Conservation (phyloP, 2,113 vertebrate genomes). For the Podarcis cretensis region DNA sequence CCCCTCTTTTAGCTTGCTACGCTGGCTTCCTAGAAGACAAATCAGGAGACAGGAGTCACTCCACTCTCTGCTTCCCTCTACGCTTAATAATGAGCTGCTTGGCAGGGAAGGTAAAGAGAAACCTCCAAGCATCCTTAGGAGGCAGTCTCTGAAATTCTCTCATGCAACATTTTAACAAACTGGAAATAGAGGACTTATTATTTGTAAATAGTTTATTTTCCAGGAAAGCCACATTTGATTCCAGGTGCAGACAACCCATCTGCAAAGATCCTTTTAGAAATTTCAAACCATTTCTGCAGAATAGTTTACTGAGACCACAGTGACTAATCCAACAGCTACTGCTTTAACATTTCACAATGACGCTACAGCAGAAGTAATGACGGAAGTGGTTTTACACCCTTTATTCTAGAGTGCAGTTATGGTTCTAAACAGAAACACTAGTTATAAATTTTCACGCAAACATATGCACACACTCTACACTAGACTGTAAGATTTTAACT, state of each 20-base stretch:
- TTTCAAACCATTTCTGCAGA: not conserved
- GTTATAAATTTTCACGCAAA: not conserved
- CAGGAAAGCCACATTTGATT: not conserved
- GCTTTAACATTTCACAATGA: not conserved
- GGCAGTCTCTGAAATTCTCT: not conserved
- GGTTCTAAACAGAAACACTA: not conserved
- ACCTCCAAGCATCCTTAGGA: not conserved
- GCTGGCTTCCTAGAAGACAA: not conserved
- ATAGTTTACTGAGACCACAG: constrained; percentile 8
- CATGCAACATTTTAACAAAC: not conserved
- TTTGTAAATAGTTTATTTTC: not conserved
- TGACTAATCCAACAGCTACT: not conserved
- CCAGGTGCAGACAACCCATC: not conserved
- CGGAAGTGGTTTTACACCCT: not conserved
- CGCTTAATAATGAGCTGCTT: not conserved
- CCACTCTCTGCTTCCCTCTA: not conserved
- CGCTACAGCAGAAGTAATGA: constrained; percentile 18
- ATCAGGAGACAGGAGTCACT: not conserved
- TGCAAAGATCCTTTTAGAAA: not conserved
- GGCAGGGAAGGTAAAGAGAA: not conserved
- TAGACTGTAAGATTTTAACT: not conserved
- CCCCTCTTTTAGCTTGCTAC: not conserved
- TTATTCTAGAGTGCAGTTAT: not conserved
- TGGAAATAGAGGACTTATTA: not conserved
- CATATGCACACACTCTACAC: not conserved